Base-by-base conservation (phyloP, 2,797 vertebrate genomes). In the Poecile montanus region DNA sequence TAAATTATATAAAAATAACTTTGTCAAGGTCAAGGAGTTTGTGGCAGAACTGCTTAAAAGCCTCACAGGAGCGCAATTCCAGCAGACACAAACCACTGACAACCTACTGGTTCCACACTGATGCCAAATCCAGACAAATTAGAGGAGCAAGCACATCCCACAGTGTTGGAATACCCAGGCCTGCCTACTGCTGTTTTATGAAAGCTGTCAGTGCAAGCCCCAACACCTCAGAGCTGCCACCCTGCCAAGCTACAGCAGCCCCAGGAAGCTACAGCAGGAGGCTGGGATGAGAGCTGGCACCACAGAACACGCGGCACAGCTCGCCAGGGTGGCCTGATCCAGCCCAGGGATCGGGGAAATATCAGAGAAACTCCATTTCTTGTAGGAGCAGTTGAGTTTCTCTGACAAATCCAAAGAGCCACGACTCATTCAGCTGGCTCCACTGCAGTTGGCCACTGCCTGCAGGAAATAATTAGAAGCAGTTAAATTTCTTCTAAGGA, bases 101-200 rank as follows among this genome's bases (percentile, higher is more conserved):
- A 88, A 7, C 29, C 32, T 18, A 13, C 44, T 36, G 61, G n/a
- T 14, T 67, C 83, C 45, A 56, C 48, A 36, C 11, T 4, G 36
- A 53, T 0, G 4, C 60, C 0, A 5, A 53, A 29, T 0, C 23
- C 7, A 30, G 78, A 32, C 13, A n/a, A 57, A 57, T 6, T 1
- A 17, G 16, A 85, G 34, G 17, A 62, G n/a, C 20, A 53, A 3
- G 5, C 23, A 18, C 22, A 26, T 5, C 5, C 36, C 65, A 44
- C 50, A 29, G 40, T 0, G 11, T 0, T 11, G 12, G n/a, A 45
- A 58, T 1, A 51, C 9, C 30, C 47, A 11, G 17, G 23, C 17
- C 48, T 53, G 53, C n/a, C 50, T n/a, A 1, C 40, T 5, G 19
- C n/a, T 7, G 36, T 34, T 38, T 16, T 5, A 11, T 2, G 22